A percentile compares a stretch with the other conserved stretches of the same genome.
Conservation (phyloP, 2,113 vertebrate species). For the Panthera uncia region DNA sequence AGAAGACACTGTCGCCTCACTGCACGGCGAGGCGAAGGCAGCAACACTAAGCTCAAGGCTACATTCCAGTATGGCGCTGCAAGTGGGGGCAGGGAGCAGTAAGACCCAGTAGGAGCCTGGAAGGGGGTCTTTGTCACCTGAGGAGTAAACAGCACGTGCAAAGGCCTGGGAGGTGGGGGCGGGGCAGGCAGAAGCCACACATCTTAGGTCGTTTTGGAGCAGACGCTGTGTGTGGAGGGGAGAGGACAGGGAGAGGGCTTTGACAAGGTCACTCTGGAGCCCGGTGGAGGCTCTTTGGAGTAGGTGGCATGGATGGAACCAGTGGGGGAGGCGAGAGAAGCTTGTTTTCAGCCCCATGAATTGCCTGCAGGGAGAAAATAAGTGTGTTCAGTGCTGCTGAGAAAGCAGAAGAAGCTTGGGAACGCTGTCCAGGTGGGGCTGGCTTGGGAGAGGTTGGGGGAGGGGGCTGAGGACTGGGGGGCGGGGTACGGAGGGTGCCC, state of each 20-base stretch:
- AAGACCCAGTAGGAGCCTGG: not conserved
- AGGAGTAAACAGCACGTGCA: not conserved
- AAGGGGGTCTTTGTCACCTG: not conserved
- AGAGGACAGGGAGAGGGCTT: not conserved
- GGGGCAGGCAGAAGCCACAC: not conserved
- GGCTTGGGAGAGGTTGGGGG: not conserved
- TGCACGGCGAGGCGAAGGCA: not conserved
- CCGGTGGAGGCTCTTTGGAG: not conserved
- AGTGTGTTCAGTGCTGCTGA: not conserved
- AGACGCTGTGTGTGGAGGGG: too few species aligned
- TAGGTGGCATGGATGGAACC: not conserved
- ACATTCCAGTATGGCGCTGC: not conserved
- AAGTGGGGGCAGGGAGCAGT: not conserved
- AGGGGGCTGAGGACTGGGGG: not conserved
- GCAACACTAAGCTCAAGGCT: not conserved
- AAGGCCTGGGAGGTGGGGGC: not conserved
- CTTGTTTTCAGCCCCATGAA: not conserved
- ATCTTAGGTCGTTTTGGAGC: not conserved
- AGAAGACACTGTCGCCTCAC: not conserved
- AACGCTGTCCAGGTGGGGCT: not conserved
- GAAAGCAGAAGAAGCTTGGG: not conserved
- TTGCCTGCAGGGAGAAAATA: not conserved
- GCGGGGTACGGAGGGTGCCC: not conserved
- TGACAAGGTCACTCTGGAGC: not conserved
- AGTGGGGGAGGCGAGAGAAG: not conserved